Percentiles rank a stretch among this genome's conserved stretches.
Evolutionary conservation across 2,113 vertebrate genomes (phyloP).

Genomic region (Cephalopterus ornatus): DNA sequence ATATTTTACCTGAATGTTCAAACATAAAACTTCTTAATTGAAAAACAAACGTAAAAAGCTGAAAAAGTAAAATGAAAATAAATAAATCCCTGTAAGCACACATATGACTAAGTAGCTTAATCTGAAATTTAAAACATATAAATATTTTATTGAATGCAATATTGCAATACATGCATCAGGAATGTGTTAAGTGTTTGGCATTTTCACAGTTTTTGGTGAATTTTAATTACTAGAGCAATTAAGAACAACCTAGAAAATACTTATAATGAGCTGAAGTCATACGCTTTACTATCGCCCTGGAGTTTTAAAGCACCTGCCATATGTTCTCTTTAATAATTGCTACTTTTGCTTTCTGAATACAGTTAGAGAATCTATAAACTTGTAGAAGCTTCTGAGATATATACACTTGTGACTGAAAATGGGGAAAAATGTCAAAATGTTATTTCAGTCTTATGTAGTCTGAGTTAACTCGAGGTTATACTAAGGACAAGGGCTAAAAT

Average conservation of each 20-base stretch:
- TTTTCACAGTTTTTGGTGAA: conserved; percentile 44
- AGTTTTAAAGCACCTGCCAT: conserved; percentile 66
- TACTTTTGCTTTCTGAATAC: conserved; percentile 22
- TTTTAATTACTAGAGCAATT: conserved; percentile 69
- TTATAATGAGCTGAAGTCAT: conserved; percentile 64
- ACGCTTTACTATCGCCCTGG: conserved; percentile 55
- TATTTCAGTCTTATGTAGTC: background rate
- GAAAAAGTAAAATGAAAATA: background rate
- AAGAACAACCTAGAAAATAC: conserved; percentile 50
- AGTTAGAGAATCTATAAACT: conserved; percentile 20
- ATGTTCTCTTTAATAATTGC: conserved; percentile 68
- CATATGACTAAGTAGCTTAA: background rate
- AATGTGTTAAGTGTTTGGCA: background rate
- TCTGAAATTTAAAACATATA: background rate
- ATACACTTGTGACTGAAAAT: background rate
- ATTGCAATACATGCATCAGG: background rate
- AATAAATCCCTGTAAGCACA: background rate
- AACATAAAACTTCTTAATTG: background rate
- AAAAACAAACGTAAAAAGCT: background rate
- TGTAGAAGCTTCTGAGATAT: background rate
- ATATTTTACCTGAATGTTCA: background rate
- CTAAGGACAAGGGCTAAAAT: background rate
- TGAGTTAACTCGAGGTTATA: background rate
- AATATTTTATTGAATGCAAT: background rate
- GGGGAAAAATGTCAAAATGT: background rate